phyloP scores from a whole-genome alignment of 2,888 invertebrate genomes.

The Ommatoiulus sabulosus region DNA sequence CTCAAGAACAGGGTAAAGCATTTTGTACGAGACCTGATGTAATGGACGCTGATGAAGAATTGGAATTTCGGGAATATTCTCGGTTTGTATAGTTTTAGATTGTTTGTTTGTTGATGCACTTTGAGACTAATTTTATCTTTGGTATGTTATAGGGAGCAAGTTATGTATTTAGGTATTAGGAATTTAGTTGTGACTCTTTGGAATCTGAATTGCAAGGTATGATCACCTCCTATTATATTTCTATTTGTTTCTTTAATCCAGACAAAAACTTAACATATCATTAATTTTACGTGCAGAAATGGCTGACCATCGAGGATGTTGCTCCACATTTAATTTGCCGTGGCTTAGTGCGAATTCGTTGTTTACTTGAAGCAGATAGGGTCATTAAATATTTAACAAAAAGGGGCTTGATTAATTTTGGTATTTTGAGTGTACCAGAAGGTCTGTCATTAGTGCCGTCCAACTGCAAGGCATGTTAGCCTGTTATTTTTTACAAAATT shows the following conservation, averaged over 20 bases:
- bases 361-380: constrained; percentile 64
- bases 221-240: constrained; percentile 51
- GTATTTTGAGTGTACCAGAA: constrained; percentile 63
- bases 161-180: constrained; percentile 67
- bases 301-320: constrained; percentile 66
- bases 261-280: background rate
- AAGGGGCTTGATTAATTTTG: constrained; percentile 67
- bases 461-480: constrained; percentile 20
- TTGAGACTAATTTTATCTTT: background rate
- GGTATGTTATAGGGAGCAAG: constrained; percentile 62
- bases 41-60: constrained; percentile 67
- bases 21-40: constrained; percentile 66
- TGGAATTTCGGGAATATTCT: constrained; percentile 66
- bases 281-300: constrained; percentile 63
- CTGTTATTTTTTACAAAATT: background rate
- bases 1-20: constrained; percentile 64
- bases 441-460: background rate
- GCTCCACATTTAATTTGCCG: constrained; percentile 66
- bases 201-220: constrained; percentile 67
- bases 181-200: constrained; percentile 68
- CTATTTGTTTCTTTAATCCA: background rate
- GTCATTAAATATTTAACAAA: constrained; percentile 66
- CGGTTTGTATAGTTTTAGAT: constrained; percentile 59
- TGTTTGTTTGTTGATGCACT: background rate
- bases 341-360: constrained; percentile 66